phyloP scores from a whole-genome alignment of 2,888 invertebrate genomes.

The Hemicrepidius hirtus region DNA sequence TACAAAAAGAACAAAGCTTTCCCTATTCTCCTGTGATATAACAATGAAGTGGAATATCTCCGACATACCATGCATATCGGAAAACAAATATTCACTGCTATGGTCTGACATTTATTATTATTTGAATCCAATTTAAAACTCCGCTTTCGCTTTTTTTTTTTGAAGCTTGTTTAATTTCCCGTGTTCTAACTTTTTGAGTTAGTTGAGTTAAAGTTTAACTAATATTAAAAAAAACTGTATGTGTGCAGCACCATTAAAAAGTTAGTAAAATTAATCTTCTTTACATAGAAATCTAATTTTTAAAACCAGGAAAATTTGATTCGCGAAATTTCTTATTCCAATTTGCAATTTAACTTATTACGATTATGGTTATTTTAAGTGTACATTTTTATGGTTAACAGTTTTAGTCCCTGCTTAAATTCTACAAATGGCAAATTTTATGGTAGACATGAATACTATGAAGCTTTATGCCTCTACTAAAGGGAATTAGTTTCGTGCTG shows the following conservation, averaged over 20 bases:
- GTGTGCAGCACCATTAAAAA: too few relatives aligned
- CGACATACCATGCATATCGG: constrained; percentile 1
- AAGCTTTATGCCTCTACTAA: constrained; percentile 5
- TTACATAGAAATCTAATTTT: not conserved
- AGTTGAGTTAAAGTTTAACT: not conserved
- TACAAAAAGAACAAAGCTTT: constrained; percentile 26
- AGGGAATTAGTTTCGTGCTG: constrained; percentile 13
- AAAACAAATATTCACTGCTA: constrained; percentile 23
- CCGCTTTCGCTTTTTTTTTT: constrained; percentile 13
- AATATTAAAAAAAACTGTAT: not conserved
- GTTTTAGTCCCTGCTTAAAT: constrained; percentile 10
- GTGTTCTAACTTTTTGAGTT: not conserved
- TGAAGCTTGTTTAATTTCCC: constrained; percentile 3
- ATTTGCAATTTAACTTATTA: constrained; percentile 11
- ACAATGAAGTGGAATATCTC: constrained; percentile 16
- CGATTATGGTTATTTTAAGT: constrained; percentile 11
- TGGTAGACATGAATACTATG: not conserved
- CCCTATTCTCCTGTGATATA: constrained; percentile 6
- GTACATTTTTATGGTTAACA: constrained; percentile 13
- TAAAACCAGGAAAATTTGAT: too few relatives aligned
- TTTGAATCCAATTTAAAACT: constrained; percentile 15
- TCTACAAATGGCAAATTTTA: constrained; percentile 8
- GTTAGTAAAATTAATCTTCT: not conserved
- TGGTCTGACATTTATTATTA: constrained; percentile 16
- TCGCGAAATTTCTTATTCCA: not conserved